Percentiles rank a stretch among this genome's conserved stretches.
Conservation (phyloP, 2,888 invertebrate genomes). For the Mesochorus sp. region DNA sequence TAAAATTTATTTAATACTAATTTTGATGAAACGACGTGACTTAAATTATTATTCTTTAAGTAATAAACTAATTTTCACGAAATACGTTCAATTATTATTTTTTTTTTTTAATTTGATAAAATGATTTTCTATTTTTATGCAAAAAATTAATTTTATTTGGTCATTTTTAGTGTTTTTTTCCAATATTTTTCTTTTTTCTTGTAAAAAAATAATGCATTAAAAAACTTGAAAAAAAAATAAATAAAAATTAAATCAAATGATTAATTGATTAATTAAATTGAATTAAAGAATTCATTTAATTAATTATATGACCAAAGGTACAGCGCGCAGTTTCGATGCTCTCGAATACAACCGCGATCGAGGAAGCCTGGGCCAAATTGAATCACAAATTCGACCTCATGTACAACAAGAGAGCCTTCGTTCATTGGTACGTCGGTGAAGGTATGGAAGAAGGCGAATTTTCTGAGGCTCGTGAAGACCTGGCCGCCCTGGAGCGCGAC, state of each 20-base stretch:
- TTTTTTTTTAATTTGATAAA: no score
- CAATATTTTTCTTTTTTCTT: no score
- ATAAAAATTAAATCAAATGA: background rate
- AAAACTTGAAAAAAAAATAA: background rate
- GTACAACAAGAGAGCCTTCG: slow-evolving; percentile 98
- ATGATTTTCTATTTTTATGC: no score
- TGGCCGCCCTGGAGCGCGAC: slow-evolving; percentile 91
- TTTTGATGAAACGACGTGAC: no score
- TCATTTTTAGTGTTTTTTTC: no score
- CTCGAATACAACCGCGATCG: slow-evolving; percentile 79
- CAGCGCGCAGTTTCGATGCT: slow-evolving; percentile 78
- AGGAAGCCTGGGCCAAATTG: slow-evolving; percentile 85
- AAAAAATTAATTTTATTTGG: no score
- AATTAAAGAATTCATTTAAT: background rate
- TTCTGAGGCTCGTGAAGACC: slow-evolving; percentile 93
- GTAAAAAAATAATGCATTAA: background rate
- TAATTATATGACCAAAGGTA: slow-evolving; percentile 65
- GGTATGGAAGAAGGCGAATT: slow-evolving; percentile 95
- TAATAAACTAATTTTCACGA: no score
- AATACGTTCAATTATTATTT: no score
- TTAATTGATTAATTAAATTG: no score
- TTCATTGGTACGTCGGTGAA: slow-evolving; percentile 96
- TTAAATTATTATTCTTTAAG: no score
- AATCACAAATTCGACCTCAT: slow-evolving; percentile 98
- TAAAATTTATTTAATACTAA: no score